Evolutionary conservation across 2,888 invertebrate species (phyloP), one percentile per base, ranked within the genome.

Genomic region (Gerosis bhagava): DNA sequence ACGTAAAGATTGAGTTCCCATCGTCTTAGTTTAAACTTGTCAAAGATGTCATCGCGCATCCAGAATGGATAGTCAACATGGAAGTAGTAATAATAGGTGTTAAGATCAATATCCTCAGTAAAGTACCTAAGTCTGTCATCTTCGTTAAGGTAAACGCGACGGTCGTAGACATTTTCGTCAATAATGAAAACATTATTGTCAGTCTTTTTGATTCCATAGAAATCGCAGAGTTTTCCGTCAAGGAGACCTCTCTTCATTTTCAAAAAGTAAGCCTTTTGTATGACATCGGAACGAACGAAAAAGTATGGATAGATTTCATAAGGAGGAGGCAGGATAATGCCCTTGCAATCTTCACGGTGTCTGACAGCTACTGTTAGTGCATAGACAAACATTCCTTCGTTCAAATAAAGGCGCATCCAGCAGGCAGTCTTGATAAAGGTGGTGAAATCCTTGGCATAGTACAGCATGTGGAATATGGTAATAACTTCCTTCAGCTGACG

Each of bases 261-360:
- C 46, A 90, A 70, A 54, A 88, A 50, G 61, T 90, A 89, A 3
- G 89, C 83, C 43, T 86, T 90, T 51, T 91, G 86, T 59, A 94
- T 88, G n/a, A 93, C 91, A 62, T 93, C 92, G 13, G 90, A 83
- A 62, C 92, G 92, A 54, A 93, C 92, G 76, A 92, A 94, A 70
- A 89, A 90, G 80, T 92, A 91, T 0, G 94, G 94, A 54, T 91
- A 86, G 57, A 91, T 84, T 71, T 92, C 91, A 60, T 91, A 91
- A 1, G 89, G 83, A 50, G 91, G 89, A 29, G 91, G 91, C 19
- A 91, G 68, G 17, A 89, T 75, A 42, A 91, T 75, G 19, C 86
- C 86, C 52, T 67, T 82, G 73, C 83, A 84, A 65, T 90, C 90
- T 6, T 80, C 75, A 37, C 90, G 83, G 59, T 91, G 90, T 59